These are phyloP conservation scores for Sphaerolaimus hirsutus DNA, from an alignment of 2,888 invertebrate species.

Conservation along the genomic window DNA sequence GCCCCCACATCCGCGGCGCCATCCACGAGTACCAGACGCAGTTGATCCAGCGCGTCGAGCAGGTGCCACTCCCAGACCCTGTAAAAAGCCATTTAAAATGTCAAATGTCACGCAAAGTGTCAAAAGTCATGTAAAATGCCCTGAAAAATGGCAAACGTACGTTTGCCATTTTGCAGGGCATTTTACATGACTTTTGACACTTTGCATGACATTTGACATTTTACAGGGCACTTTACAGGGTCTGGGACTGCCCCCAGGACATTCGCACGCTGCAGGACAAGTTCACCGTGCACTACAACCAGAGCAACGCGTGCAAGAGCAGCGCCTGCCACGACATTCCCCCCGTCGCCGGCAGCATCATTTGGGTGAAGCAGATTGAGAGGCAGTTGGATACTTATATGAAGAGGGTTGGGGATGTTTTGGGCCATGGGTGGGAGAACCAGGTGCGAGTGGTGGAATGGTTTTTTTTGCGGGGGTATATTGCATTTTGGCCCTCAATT, in stretches of 20 bases:
- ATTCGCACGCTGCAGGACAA: constrained; percentile 91
- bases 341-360: constrained; percentile 86
- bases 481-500: no score
- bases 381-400: constrained; percentile 83
- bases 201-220: no score
- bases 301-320: constrained; percentile 71
- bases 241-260: no score
- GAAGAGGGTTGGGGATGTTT: constrained; percentile 84
- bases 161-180: no score
- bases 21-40: constrained; percentile 97
- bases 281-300: constrained; percentile 87
- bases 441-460: constrained; percentile 97
- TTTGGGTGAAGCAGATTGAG: constrained; percentile 94
- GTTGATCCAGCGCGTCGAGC: constrained; percentile 89
- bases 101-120: no score
- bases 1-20: constrained; percentile 85
- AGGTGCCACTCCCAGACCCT: no score
- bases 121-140: no score
- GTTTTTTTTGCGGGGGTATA: no score
- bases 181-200: no score
- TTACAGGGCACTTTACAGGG: no score
- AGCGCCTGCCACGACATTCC: constrained; percentile 76
- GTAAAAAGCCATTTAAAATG: no score
- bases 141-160: no score
- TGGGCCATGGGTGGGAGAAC: constrained; percentile 85